Base-by-base conservation (phyloP, 2,888 invertebrate genomes). In the Euclidia mi region DNA sequence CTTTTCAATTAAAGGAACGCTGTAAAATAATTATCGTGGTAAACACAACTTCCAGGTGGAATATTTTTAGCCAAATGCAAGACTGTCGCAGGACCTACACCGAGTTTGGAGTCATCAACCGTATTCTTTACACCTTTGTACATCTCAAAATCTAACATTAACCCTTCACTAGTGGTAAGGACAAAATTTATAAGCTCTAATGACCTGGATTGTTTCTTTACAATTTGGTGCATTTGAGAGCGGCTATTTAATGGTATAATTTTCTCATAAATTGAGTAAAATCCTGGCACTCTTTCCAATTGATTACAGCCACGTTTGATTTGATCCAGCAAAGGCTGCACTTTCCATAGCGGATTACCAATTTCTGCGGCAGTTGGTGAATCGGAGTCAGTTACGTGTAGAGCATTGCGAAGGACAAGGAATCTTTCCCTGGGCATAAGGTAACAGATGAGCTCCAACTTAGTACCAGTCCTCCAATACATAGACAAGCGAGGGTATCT, bases 311-410 rank as follows among this genome's bases (percentile, higher is more conserved):
- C 11, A 2, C 4, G 0, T 32, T 11, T n/a, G 11, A 32, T 32
- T 2, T 32, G 2, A 11, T 32, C 32, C 3, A 32, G n/a, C 32
- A 32, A 11, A 11, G 32, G 32, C 11, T 32, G 32, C 3, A 32
- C 32, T n/a, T 32, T 32, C 11, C 32, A 32, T 11, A 32, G 1
- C 0, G 32, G 32, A n/a, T 32, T 32, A 11, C 4, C 11, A n/a
- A 10, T 17, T 31, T 32, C 17, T 2, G 15, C 11, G 18, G 18
- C 9, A 2, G 34, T 6, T 34, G 25, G 6, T 6, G 38, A 11
- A 38, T 56, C 52, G 2, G 15, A n/a, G 9, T 56, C 45, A 1
- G 56, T 47, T 12, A 65, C 64, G 43, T 68, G 64, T 3, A 68
- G 45, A n/a, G 48, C 43, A 15, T 49, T 58, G 0, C 63, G 43